Evolutionary conservation across 2,888 invertebrate species (phyloP), one percentile per base, ranked within the genome.

Genomic region (Xestobium rufovillosum): DNA sequence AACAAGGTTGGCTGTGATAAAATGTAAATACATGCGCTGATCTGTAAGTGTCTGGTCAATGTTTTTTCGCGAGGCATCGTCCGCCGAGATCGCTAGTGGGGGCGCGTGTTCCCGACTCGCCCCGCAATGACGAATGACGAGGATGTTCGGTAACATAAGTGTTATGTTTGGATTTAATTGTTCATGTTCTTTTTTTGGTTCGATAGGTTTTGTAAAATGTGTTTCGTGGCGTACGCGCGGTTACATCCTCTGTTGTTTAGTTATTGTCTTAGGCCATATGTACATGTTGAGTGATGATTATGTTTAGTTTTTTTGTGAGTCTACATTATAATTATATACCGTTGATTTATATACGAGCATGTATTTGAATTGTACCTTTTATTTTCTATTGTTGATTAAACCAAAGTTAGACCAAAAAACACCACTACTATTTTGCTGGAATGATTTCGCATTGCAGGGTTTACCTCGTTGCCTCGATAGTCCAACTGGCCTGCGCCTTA

Each of bases 331-430:
- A 41, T 56, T 55, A 55, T 56, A 53, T 53, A 57, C 50, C 55
- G 53, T 56, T 57, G 51, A 55, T 57, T 59, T 59, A 59, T 45
- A 45, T 54, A 60, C 55, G 58, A 58, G 60, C 58, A 59, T 63
- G 60, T 61, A 60, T 57, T 57, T 58, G 61, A 61, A 63, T 60
- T 65, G 63, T 65, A 64, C 61, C 62, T 63, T 52, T 64, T 61
- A 63, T 64, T 65, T 63, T 65, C 63, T 62, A 63, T 64, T 63
- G 62, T 63, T 62, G 60, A 64, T 63, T 64, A 63, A 57, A 64
- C 65, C 63, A 65, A 65, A 64, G 63, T 64, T 63, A 63, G 63
- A 63, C 61, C 61, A 59, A 61, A 50, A 8, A n/a, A 19, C 6
- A 19, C 6, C 23, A 19, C 23, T 43, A 45, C 40, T 8, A 19